Conservation (phyloP, 1,140 invertebrate genomes). For the Notospermus geniculatus region DNA sequence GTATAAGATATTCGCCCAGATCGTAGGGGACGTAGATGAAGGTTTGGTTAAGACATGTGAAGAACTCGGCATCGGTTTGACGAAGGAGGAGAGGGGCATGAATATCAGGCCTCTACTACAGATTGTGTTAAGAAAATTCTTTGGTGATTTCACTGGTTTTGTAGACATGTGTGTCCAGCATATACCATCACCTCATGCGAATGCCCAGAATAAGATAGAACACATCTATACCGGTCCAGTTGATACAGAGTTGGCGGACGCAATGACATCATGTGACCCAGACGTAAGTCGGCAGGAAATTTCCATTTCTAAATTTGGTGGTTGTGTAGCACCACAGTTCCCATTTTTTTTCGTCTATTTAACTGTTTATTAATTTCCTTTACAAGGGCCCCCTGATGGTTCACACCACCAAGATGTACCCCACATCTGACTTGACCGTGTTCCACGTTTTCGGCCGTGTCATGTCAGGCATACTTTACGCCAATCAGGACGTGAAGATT, state of each 20-base stretch:
- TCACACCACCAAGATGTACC: conserved; percentile 99
- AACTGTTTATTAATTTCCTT: too few relatives aligned
- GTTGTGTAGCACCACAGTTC: too few relatives aligned
- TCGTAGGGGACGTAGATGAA: conserved; percentile 96
- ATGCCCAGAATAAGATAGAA: conserved; percentile 83
- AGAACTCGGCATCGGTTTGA: conserved; percentile 89
- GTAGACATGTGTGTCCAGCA: conserved; percentile 96
- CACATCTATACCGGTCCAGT: conserved; percentile 90
- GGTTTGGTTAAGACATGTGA: conserved; percentile 79
- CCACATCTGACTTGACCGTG: conserved; percentile 96
- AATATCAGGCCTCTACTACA: conserved; percentile 92
- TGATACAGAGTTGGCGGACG: conserved; percentile 75
- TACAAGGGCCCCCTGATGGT: conserved; percentile 74
- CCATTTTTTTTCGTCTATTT: conserved; percentile 1
- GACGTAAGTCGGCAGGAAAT: conserved; percentile 67
- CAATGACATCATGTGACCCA: conserved; percentile 91
- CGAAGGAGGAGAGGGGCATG: conserved; percentile 92
- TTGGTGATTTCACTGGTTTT: conserved; percentile 88
- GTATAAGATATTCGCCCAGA: conserved; percentile 95
- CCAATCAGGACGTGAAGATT: conserved; percentile 82
- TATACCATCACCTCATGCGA: conserved; percentile 86
- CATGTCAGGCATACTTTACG: conserved; percentile 92
- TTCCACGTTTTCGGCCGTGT: conserved; percentile 94
- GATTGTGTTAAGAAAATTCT: conserved; percentile 88
- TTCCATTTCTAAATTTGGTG: conserved; percentile 8